Conservation (phyloP, 2,113 vertebrate species). For the Falcunculus frontatus region DNA sequence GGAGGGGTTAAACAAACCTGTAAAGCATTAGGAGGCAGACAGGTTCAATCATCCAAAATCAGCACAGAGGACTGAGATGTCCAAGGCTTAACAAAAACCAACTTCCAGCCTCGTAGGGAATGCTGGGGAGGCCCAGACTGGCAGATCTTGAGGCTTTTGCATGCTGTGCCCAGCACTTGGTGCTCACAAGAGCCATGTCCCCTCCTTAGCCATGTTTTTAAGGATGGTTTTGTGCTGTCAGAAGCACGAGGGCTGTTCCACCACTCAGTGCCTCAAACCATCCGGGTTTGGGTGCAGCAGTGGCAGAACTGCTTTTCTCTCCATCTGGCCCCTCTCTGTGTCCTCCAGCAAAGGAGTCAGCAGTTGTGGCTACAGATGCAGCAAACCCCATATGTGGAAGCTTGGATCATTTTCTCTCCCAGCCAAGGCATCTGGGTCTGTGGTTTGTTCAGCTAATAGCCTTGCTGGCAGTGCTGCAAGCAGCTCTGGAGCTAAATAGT, state of each 20-base stretch:
- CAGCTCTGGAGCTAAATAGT: not conserved
- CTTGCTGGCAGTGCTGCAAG: constrained; percentile 39
- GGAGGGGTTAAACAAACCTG: not conserved
- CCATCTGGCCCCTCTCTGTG: constrained; percentile 33
- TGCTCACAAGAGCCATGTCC: not conserved
- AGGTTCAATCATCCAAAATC: not conserved
- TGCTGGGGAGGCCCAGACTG: not conserved
- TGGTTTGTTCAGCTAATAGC: constrained; percentile 45
- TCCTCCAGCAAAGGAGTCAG: constrained; percentile 45
- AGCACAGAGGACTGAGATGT: not conserved
- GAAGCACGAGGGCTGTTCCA: not conserved
- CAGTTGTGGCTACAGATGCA: constrained; percentile 19
- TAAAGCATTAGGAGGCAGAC: not conserved
- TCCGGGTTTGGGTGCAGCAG: not conserved
- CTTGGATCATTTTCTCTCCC: constrained; percentile 50
- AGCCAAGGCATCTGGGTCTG: constrained; percentile 36
- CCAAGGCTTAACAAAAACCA: not conserved
- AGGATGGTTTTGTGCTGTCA: not conserved
- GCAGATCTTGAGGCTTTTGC: not conserved
- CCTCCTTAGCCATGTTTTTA: accelerated
- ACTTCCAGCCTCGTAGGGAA: not conserved
- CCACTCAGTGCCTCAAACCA: not conserved
- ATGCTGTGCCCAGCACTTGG: not conserved
- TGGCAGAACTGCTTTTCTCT: not conserved
- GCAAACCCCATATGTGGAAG: constrained; percentile 8